A percentile compares a stretch with the other conserved stretches of the same genome.
Conservation (phyloP, 2,113 vertebrate species). For the Ibidorhyncha struthersii region DNA sequence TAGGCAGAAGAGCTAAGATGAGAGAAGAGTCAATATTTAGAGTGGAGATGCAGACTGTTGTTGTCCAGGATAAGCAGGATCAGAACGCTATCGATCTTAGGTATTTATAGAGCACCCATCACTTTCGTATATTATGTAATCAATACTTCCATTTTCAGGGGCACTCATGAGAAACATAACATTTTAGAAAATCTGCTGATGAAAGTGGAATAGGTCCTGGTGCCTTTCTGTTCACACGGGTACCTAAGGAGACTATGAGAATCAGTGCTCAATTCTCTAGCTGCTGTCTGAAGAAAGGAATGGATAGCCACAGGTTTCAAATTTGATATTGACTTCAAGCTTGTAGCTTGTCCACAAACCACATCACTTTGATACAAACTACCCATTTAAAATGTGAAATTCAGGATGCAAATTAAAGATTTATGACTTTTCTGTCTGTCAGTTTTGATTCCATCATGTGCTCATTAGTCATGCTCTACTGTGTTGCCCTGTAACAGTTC, state of each 20-base stretch:
- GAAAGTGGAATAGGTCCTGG: background rate
- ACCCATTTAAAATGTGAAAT: conserved; percentile 43
- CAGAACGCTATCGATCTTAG: background rate
- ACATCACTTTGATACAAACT: background rate
- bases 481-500: background rate
- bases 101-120: background rate
- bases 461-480: conserved; percentile 14
- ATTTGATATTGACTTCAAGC: background rate
- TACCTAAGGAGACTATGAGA: background rate
- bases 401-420: conserved; percentile 19
- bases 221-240: background rate
- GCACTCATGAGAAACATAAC: background rate
- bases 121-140: background rate
- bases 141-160: conserved; percentile 1
- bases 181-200: background rate
- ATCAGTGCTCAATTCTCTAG: background rate
- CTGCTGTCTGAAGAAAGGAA: background rate
- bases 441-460: conserved; percentile 46
- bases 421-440: conserved; percentile 23
- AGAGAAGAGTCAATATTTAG: background rate
- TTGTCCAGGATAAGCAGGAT: background rate
- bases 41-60: background rate
- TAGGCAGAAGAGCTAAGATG: background rate
- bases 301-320: background rate
- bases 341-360: background rate